phyloP scores from a whole-genome alignment of 1,140 invertebrate genomes.

The Monochamus saltuarius region DNA sequence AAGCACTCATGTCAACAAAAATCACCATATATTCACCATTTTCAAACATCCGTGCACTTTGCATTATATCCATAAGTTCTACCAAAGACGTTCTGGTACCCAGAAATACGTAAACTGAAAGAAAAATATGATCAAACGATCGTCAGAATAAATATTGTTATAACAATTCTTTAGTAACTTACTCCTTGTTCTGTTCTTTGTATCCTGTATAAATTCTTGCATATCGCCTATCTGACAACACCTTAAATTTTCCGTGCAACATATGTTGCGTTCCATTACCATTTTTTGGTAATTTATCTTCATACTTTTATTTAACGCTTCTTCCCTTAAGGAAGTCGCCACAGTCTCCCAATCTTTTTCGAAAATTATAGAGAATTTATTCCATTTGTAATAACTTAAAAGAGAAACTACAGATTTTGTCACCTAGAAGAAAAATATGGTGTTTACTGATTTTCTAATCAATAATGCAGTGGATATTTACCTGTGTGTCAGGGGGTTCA shows the following conservation, averaged over 20 bases:
- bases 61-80: constrained; percentile 89
- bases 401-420: constrained; percentile 91
- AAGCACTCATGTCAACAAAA: constrained; percentile 88
- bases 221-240: constrained; percentile 77
- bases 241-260: constrained; percentile 69
- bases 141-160: not conserved
- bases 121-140: constrained; percentile 27
- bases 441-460: not conserved
- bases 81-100: constrained; percentile 77
- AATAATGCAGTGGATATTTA: constrained; percentile 51
- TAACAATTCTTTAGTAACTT: constrained; percentile 49
- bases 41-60: constrained; percentile 79
- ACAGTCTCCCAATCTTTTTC: constrained; percentile 80
- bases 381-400: constrained; percentile 88
- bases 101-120: constrained; percentile 89
- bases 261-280: constrained; percentile 69
- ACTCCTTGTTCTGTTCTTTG: constrained; percentile 87
- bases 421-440: constrained; percentile 61
- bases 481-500: constrained; percentile 90
- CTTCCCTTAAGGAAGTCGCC: constrained; percentile 70
- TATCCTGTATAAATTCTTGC: constrained; percentile 84
- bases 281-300: constrained; percentile 74
- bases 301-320: constrained; percentile 71
- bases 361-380: constrained; percentile 90
- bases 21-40: constrained; percentile 95